Base-by-base conservation (phyloP, 2,797 vertebrate species). In the Gambusia yucatana region DNA sequence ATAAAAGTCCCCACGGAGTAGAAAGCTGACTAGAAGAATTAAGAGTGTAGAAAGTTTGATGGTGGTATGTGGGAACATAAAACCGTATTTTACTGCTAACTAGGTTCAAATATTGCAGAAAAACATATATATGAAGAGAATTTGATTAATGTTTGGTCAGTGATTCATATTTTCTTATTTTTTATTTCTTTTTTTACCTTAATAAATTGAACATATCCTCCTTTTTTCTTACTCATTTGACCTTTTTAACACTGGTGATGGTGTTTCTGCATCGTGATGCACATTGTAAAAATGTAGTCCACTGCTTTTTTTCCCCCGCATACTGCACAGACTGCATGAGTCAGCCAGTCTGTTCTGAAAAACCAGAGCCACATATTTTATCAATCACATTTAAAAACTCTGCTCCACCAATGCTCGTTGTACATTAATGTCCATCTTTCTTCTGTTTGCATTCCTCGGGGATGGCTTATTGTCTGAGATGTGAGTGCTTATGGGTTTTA, bases 401-500 rank as follows among this genome's bases (percentile, higher is more conserved):
- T 44, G 73, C 75, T 77, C 76, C 75, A 36, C 75, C 73, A 55
- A 82, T 74, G 59, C 79, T 67, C 59, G 69, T 43, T 67, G 73
- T 80, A 67, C 81, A 70, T 85, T 86, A 48, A 71, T 82, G 76
- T 41, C 63, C 39, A 52, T 65, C 73, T 70, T 73, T 77, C 41
- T 20, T 71, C 43, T 36, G 22, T 79, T 50, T 16, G 36, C 77
- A 72, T 82, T 90, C 76, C 82, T 81, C n/a, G 2, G 88, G 85
- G 82, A 88, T 78, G 2, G 61, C 76, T 78, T 71, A 80, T 46
- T 55, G 80, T 80, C 77, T 84, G 80, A 92, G 89, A 84, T 61
- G 75, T 52, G 55, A 90, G 82, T 69, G 0, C 74, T 70, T 69
- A 69, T 47, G 72, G 22, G 74, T 85, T 61, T 89, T 70, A 22